These are phyloP conservation scores for Xenentodon cancila DNA, from an alignment of 2,797 vertebrate species.

Conservation along the genomic window DNA sequence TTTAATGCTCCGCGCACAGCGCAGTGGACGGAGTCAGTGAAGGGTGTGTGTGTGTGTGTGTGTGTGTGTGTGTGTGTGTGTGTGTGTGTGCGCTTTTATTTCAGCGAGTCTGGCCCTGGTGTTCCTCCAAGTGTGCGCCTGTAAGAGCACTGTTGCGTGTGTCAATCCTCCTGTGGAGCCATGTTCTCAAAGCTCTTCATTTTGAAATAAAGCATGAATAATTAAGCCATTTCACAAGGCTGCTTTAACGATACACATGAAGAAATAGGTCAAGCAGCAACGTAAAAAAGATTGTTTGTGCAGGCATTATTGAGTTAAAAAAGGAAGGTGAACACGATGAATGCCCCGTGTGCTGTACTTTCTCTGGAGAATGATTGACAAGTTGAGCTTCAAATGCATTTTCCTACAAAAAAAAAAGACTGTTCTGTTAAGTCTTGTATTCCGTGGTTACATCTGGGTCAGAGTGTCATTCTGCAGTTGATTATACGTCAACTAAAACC, in stretches of 20 bases:
- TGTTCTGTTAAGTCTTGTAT: conserved; percentile 28
- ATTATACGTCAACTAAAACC: conserved; percentile 17
- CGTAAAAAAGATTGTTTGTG: conserved; percentile 67
- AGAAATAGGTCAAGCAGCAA: conserved; percentile 83
- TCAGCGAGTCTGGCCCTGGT: conserved; percentile 52
- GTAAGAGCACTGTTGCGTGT: conserved; percentile 78
- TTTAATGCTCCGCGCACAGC: conserved; percentile 78
- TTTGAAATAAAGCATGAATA: conserved; percentile 86
- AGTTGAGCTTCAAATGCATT: conserved; percentile 27
- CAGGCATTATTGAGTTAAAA: conserved; percentile 70
- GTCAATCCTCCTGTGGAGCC: conserved; percentile 81
- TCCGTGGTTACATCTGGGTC: conserved; percentile 53
- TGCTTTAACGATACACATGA: conserved; percentile 80
- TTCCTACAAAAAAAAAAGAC: conserved; percentile 28
- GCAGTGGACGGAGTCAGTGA: conserved; percentile 76
- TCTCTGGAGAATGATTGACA: conserved; percentile 44
- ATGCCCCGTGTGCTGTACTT: conserved; percentile 32
- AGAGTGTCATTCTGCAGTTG: conserved; percentile 32
- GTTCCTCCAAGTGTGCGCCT: conserved; percentile 76
- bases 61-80: conserved; percentile 7
- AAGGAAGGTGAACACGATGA: conserved; percentile 39
- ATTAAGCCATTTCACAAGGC: conserved; percentile 84
- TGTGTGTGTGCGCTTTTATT: conserved; percentile 9
- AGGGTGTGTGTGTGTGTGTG: conserved; percentile 31
- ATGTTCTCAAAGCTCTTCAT: conserved; percentile 83